phyloP scores from a whole-genome alignment of 2,888 invertebrate genomes.

The Cryptocheilus praepositus region DNA sequence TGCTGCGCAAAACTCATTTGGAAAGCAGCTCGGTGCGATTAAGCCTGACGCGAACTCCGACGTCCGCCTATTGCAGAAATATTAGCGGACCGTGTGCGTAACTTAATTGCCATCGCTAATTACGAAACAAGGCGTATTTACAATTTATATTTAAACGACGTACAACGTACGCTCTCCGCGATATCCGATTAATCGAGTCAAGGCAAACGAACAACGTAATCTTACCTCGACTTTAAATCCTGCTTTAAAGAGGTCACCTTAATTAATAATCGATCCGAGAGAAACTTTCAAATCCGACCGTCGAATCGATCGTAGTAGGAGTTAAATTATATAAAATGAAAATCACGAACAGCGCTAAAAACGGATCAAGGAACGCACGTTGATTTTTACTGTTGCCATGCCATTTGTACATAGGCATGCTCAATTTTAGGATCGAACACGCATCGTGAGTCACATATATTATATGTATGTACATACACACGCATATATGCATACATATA shows the following conservation, averaged over 20 bases:
- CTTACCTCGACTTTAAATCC: too few relatives aligned
- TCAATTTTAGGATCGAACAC: constrained; percentile 65
- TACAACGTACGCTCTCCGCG: too few relatives aligned
- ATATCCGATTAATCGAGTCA: neutral
- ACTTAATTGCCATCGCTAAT: too few relatives aligned
- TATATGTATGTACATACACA: constrained; percentile 4
- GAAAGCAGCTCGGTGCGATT: too few relatives aligned
- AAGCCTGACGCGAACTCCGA: too few relatives aligned
- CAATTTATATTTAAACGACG: too few relatives aligned
- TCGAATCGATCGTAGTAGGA: neutral
- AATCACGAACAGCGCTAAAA: constrained; percentile 17
- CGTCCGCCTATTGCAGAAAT: too few relatives aligned
- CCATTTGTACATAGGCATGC: constrained; percentile 72
- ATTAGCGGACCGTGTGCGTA: too few relatives aligned
- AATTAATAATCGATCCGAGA: neutral
- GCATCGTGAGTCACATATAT: constrained; percentile 58
- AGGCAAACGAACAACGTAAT: neutral
- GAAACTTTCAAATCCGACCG: neutral
- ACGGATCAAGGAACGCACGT: constrained; percentile 35
- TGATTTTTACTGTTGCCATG: constrained; percentile 64
- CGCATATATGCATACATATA: constrained; percentile 32
- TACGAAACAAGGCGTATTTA: too few relatives aligned
- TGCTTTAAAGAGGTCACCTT: too few relatives aligned
- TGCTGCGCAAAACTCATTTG: too few relatives aligned
- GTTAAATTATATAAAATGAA: neutral